These are phyloP conservation scores for Parnassius smintheus DNA, from an alignment of 2,888 invertebrate species.

Conservation along the genomic window DNA sequence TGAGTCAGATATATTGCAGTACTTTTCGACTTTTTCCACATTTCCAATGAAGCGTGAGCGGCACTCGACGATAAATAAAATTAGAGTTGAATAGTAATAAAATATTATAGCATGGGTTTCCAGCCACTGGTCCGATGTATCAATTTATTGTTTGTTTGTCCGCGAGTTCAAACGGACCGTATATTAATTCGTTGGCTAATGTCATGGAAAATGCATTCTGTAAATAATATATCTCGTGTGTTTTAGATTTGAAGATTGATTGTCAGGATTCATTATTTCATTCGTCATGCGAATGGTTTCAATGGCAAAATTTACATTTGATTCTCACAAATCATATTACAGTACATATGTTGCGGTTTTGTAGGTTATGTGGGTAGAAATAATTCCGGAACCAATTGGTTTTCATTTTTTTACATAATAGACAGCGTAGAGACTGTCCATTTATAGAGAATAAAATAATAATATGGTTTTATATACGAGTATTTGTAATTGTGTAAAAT, in stretches of 20 bases:
- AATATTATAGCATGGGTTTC: slow-evolving; percentile 48
- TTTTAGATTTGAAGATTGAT: slow-evolving; percentile 27
- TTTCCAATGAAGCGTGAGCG: slow-evolving; percentile 30
- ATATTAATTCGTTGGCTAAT: slow-evolving; percentile 42
- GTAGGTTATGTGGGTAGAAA: too few relatives aligned
- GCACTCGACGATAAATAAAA: slow-evolving; percentile 45
- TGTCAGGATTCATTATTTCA: slow-evolving; percentile 1
- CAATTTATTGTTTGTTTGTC: slow-evolving; percentile 49
- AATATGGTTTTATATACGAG: too few relatives aligned
- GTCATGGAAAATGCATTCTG: slow-evolving; percentile 46
- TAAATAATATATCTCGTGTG: slow-evolving; percentile 22
- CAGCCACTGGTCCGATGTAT: slow-evolving; percentile 42
- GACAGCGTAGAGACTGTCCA: too few relatives aligned
- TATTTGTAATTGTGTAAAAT: too few relatives aligned
- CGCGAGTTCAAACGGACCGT: slow-evolving; percentile 39
- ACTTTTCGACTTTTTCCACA: slow-evolving; percentile 22
- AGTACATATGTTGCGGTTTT: too few relatives aligned
- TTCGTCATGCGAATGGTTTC: slow-evolving; percentile 8
- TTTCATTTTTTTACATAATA: too few relatives aligned
- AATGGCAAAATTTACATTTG: slow-evolving; percentile 3
- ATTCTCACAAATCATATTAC: slow-evolving; percentile 5
- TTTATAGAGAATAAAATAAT: too few relatives aligned
- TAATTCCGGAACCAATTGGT: too few relatives aligned
- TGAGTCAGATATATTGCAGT: slow-evolving; percentile 12
- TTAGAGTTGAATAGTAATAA: slow-evolving; percentile 43